Percentiles rank a stretch among this genome's conserved stretches.
Conservation (phyloP, 2,113 vertebrate species). For the Macaca nemestrina region DNA sequence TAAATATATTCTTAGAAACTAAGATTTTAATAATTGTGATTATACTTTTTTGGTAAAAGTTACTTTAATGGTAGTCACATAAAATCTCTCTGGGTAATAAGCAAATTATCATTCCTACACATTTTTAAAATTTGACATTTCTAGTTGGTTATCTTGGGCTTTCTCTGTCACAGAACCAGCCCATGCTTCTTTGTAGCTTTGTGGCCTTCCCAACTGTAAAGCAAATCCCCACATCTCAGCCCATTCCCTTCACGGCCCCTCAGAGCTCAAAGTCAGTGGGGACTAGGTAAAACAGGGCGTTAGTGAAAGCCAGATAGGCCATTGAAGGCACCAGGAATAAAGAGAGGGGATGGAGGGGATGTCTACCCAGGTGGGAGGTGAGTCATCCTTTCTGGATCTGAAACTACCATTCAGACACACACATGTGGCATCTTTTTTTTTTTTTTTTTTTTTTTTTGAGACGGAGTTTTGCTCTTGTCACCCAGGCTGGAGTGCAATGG, state of each 20-base stretch:
- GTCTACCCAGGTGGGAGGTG: not conserved
- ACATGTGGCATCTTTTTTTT: too few relatives aligned
- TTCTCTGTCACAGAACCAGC: not conserved
- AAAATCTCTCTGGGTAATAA: not conserved
- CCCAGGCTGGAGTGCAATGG: too few relatives aligned
- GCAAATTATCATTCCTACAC: not conserved
- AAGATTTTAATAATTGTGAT: not conserved
- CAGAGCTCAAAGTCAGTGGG: not conserved
- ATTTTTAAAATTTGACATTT: not conserved
- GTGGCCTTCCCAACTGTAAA: too few relatives aligned
- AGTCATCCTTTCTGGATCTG: not conserved
- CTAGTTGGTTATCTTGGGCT: not conserved
- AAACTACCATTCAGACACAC: not conserved
- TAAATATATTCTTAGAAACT: not conserved
- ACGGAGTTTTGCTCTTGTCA: too few relatives aligned
- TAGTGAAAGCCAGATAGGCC: too few relatives aligned
- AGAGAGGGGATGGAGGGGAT: not conserved
- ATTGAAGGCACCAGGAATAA: not conserved
- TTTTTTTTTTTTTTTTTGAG: too few relatives aligned
- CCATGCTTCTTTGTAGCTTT: too few relatives aligned
- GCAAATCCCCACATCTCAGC: not conserved
- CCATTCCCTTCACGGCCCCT: not conserved
- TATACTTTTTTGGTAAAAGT: not conserved
- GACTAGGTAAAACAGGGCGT: too few relatives aligned
- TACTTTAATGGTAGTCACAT: not conserved